Conservation (phyloP, 2,797 vertebrate species). For the Diplodus sargus region DNA sequence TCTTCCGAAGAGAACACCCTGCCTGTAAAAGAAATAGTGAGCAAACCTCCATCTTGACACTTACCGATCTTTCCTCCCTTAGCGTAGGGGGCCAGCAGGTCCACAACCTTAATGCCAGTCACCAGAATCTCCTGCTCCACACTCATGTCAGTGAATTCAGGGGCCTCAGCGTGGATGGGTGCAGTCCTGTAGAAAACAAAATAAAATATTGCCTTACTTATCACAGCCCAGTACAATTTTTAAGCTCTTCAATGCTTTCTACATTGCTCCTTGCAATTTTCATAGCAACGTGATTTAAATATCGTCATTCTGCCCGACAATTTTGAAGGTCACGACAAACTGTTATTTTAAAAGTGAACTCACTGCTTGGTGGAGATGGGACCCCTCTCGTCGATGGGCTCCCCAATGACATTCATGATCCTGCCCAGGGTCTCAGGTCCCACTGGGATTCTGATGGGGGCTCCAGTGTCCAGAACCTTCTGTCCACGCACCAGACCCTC, state of each 20-base stretch:
- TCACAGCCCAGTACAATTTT: not conserved
- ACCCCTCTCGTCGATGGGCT: slow-evolving; percentile 97
- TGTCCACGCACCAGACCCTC: slow-evolving; percentile 97
- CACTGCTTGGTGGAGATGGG: slow-evolving; percentile 96
- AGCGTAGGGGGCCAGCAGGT: slow-evolving; percentile 96
- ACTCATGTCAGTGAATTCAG: slow-evolving; percentile 98
- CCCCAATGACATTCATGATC: slow-evolving; percentile 99
- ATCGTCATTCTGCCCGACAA: not conserved
- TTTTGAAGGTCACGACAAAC: too few species aligned
- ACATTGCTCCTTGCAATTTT: too few species aligned
- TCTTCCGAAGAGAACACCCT: not conserved
- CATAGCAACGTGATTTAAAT: not conserved
- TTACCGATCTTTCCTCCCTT: slow-evolving; percentile 98
- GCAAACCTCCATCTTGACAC: slow-evolving; percentile 37
- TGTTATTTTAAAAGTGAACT: slow-evolving; percentile 59
- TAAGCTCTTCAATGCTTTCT: not conserved
- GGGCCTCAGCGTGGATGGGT: slow-evolving; percentile 96
- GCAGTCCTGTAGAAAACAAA: slow-evolving; percentile 84
- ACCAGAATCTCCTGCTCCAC: slow-evolving; percentile 99
- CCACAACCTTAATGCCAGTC: slow-evolving; percentile 97
- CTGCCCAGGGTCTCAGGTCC: slow-evolving; percentile 96
- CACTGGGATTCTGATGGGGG: slow-evolving; percentile 97
- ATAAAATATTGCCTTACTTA: not conserved
- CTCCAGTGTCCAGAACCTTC: slow-evolving; percentile 94
- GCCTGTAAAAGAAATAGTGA: accelerated